Percentiles rank a stretch among this genome's conserved stretches.
Evolutionary conservation across 2,888 invertebrate genomes (phyloP).

Genomic region (Netelia virgata): DNA sequence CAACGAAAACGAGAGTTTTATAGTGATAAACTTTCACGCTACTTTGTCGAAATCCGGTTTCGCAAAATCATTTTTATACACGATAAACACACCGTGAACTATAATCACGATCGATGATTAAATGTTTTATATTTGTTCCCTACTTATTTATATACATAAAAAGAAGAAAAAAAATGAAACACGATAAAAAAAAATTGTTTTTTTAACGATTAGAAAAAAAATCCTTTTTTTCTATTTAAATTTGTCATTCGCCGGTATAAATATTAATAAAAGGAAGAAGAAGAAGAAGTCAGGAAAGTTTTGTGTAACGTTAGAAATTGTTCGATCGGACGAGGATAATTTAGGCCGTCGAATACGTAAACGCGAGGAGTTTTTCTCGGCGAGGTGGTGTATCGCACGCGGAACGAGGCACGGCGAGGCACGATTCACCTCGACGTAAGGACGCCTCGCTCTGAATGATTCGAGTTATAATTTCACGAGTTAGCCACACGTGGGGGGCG

Average conservation of each 20-base stretch:
- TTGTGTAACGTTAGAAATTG: constrained; percentile 56
- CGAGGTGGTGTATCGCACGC: constrained; percentile 35
- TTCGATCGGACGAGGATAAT: constrained; percentile 46
- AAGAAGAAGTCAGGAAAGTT: background rate
- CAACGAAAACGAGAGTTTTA: constrained; percentile 56
- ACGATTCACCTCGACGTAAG: constrained; percentile 49
- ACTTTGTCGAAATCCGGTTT: constrained; percentile 25
- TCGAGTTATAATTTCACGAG: constrained; percentile 74
- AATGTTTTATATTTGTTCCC: background rate
- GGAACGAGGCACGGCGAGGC: constrained; percentile 33
- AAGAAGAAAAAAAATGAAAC: no score
- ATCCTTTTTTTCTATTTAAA: no score
- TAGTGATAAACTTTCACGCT: constrained; percentile 60
- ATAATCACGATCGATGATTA: constrained; percentile 16
- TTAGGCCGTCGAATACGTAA: constrained; percentile 58
- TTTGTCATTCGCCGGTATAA: no score
- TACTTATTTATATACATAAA: no score
- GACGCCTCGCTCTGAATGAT: constrained; percentile 77
- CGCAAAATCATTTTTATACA: background rate
- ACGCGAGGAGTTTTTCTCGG: constrained; percentile 47
- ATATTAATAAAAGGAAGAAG: background rate
- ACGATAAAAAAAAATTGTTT: no score
- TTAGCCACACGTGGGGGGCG: constrained; percentile 61
- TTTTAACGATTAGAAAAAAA: no score
- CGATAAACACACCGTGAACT: background rate